Evolutionary conservation across 1,140 invertebrate genomes (phyloP).

Genomic region (Phenacoccus solenopsis): DNA sequence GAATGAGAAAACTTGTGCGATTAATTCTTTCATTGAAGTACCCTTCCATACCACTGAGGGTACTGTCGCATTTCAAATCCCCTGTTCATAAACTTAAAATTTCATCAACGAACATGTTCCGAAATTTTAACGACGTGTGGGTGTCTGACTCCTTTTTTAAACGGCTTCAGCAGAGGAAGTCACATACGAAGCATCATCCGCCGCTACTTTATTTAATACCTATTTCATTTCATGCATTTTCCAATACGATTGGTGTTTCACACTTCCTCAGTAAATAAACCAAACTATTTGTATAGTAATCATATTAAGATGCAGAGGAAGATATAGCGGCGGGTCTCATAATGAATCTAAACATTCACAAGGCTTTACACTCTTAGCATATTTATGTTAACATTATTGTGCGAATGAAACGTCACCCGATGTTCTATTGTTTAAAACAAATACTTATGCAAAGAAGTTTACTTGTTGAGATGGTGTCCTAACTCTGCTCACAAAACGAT

Average conservation of each 20-base stretch:
- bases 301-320: background rate
- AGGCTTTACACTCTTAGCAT: constrained; percentile 14
- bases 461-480: constrained; percentile 1
- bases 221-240: background rate
- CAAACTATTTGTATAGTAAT: background rate
- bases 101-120: background rate
- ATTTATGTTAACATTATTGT: constrained; percentile 15
- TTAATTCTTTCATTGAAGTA: too few relatives aligned
- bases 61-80: too few relatives aligned
- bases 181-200: constrained; percentile 8
- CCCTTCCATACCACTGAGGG: too few relatives aligned
- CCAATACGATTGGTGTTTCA: background rate
- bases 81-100: background rate
- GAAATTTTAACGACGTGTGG: too few relatives aligned
- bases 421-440: constrained; percentile 9
- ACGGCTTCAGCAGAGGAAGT: constrained; percentile 3
- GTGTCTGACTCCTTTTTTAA: background rate
- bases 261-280: constrained; percentile 9
- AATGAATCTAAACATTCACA: constrained; percentile 17
- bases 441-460: constrained; percentile 8
- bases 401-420: background rate
- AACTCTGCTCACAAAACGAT: background rate
- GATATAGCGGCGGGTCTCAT: constrained; percentile 8
- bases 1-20: too few relatives aligned
- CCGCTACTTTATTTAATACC: background rate